Conservation (phyloP, 2,797 vertebrate species). For the Myotis myotis region DNA sequence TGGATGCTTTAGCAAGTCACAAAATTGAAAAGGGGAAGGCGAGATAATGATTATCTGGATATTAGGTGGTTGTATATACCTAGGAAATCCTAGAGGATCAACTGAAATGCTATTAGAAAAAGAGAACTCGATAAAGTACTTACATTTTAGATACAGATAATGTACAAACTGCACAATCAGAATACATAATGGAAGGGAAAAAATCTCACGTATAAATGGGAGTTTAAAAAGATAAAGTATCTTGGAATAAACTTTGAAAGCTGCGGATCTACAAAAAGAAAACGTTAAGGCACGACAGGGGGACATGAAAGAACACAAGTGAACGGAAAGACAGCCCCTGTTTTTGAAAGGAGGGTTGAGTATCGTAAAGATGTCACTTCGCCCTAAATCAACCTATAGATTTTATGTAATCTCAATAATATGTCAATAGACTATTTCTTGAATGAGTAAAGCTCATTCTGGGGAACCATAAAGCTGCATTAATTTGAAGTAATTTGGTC, state of each 20-base stretch:
- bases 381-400: slow-evolving; percentile 11
- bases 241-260: background rate
- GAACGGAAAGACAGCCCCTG: background rate
- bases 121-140: background rate
- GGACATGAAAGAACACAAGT: background rate
- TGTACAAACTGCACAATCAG: background rate
- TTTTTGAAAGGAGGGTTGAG: background rate
- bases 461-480: background rate
- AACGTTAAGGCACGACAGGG: background rate
- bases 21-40: background rate
- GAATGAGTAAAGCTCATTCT: slow-evolving; percentile 16
- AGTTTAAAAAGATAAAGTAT: slow-evolving; percentile 7
- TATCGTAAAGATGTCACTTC: slow-evolving; percentile 8
- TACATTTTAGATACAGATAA: background rate
- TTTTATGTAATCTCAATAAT: slow-evolving; percentile 27
- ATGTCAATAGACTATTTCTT: slow-evolving; percentile 24
- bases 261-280: background rate
- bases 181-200: background rate
- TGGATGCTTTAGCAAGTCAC: background rate
- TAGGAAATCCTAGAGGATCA: slow-evolving; percentile 5
- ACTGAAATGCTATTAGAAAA: background rate
- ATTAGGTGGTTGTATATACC: background rate
- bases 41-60: slow-evolving; percentile 24
- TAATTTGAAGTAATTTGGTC: slow-evolving; percentile 62
- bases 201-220: background rate